Conservation (phyloP, 2,797 vertebrate species). For the Rhynchotus rufescens region DNA sequence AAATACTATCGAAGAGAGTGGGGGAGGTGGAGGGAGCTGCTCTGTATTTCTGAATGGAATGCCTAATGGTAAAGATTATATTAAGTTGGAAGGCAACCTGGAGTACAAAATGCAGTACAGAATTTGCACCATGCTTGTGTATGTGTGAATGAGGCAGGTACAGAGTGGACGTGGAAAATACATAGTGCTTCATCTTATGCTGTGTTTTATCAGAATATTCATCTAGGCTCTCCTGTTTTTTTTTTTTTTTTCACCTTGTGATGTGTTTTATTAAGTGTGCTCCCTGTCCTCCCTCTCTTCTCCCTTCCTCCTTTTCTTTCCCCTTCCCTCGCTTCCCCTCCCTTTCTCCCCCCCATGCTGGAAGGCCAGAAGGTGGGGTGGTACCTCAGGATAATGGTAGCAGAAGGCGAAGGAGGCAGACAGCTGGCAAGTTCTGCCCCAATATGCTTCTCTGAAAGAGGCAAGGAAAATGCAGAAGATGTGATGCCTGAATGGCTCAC, state of each 20-base stretch:
- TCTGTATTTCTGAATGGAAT: background rate
- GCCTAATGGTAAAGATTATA: background rate
- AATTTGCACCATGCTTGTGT: background rate
- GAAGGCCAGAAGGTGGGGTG: conserved; percentile 97
- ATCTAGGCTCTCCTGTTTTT: background rate
- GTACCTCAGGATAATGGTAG: conserved; percentile 96
- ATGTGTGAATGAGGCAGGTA: conserved; percentile 26
- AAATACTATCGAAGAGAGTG: background rate
- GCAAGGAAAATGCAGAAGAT: conserved; percentile 98
- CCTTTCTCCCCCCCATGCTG: conserved; percentile 86
- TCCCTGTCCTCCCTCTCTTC: background rate
- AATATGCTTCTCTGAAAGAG: conserved; percentile 99
- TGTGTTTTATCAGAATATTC: background rate
- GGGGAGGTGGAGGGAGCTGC: background rate
- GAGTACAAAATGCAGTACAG: background rate
- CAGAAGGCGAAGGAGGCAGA: conserved; percentile 98
- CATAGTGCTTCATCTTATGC: background rate
- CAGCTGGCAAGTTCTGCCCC: conserved; percentile 99
- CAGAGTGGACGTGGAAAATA: background rate
- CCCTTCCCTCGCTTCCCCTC: background rate
- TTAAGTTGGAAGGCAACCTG: background rate
- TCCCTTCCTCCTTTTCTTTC: conserved; percentile 35
- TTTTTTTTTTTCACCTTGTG: background rate
- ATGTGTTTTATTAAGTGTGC: background rate
- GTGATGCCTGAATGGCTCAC: conserved; percentile 90